phyloP scores from a whole-genome alignment of 1,140 invertebrate species.

The Papilio dardanus region DNA sequence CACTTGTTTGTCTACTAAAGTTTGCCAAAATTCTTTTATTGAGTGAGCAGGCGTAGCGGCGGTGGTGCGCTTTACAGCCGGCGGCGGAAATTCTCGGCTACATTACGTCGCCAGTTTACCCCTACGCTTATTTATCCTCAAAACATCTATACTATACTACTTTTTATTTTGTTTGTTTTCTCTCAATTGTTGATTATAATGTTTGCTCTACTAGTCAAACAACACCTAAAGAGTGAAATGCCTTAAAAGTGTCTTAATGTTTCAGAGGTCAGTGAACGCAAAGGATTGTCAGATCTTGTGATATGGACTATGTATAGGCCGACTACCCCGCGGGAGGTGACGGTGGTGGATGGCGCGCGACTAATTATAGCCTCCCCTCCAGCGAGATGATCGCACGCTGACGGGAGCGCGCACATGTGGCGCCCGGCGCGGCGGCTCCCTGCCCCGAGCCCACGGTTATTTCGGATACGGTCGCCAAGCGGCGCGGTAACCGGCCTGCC shows the following conservation, averaged over 20 bases:
- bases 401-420: slow-evolving; percentile 78
- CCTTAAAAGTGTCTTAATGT: slow-evolving; percentile 44
- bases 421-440: slow-evolving; percentile 57
- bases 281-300: slow-evolving; percentile 75
- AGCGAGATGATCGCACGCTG: slow-evolving; percentile 67
- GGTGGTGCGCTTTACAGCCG: slow-evolving; percentile 69
- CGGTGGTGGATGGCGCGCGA: slow-evolving; percentile 78
- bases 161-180: neutral
- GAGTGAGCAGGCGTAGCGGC: slow-evolving; percentile 74
- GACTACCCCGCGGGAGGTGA: slow-evolving; percentile 80
- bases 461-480: slow-evolving; percentile 78
- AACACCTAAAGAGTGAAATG: neutral
- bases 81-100: slow-evolving; percentile 62
- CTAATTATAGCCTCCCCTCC: slow-evolving; percentile 82
- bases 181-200: neutral
- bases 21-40: slow-evolving; percentile 82
- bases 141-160: neutral
- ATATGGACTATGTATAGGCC: slow-evolving; percentile 78
- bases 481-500: slow-evolving; percentile 73
- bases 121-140: slow-evolving; percentile 43
- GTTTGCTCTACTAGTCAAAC: neutral
- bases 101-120: slow-evolving; percentile 56
- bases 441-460: slow-evolving; percentile 73
- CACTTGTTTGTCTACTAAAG: slow-evolving; percentile 81
- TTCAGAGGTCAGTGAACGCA: slow-evolving; percentile 79